Evolutionary conservation across 2,113 vertebrate genomes (phyloP), one percentile per base, ranked within the genome.

Genomic region (Notothenia rossii): DNA sequence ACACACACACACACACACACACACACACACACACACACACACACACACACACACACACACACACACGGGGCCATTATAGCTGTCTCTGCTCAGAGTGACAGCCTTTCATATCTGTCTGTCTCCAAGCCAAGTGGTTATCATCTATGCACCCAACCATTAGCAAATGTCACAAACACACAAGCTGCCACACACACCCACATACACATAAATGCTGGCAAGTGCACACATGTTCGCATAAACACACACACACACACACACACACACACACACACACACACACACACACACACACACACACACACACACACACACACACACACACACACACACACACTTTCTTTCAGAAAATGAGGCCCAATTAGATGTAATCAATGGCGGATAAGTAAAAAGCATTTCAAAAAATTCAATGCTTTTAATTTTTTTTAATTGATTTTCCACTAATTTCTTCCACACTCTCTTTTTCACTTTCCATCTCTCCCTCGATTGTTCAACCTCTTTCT

Each of bases 281-380:
- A 5, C 25, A 18, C 18, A n/a, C n/a, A n/a, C n/a, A n/a, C n/a
- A n/a, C n/a, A 48, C 36, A 40, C 55, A 5, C 25, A 18, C 18
- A n/a, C 49, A 54, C 49, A 6, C 65, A 64, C 46, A 36, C 54
- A 53, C 4, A 20, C 33, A 10, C 59, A 67, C 58, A 53, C 86
- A 64, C 68, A 10, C 46, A 20, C 29, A 48, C 14, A 25, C 20
- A 58, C 18, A 22, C 51, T 70, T 91, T 88, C 80, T 86, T 86
- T 66, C 87, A 92, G 90, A 92, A 95, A 95, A 95, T 94, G 89
- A 91, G 84, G 85, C 83, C 90, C 92, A 95, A 95, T 95, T 95
- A 95, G 93, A 94, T 82, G 76, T 94, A 93, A 95, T 95, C 93
- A 91, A 94, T 92, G 92, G 91, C 68, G 58, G 90, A 89, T 93